phyloP scores from a whole-genome alignment of 35 echinoderm and acorn worm species.

The Lytechinus pictus region DNA sequence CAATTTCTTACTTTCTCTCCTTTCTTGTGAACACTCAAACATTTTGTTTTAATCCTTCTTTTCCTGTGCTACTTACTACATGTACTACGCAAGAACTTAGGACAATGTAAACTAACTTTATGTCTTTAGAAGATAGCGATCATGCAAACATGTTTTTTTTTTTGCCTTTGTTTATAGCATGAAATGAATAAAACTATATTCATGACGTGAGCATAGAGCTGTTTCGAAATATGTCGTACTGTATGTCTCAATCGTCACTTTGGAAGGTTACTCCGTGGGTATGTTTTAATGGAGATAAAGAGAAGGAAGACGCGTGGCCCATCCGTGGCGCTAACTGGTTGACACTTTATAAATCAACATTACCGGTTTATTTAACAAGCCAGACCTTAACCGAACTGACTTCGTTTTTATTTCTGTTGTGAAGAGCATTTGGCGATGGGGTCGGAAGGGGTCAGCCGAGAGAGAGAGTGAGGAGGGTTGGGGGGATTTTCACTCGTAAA shows the following conservation, averaged over 20 bases:
- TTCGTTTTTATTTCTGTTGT: background rate
- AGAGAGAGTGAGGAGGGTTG: background rate
- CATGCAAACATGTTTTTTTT: background rate
- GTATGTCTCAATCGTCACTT: constrained; percentile 23
- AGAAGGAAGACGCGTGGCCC: constrained; percentile 32
- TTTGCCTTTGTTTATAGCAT: too few species aligned
- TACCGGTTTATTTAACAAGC: constrained; percentile 34
- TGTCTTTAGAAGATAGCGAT: background rate
- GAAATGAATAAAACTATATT: background rate
- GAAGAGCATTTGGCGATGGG: background rate
- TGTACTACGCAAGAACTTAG: too few species aligned
- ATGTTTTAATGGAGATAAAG: background rate
- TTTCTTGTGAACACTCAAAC: too few species aligned
- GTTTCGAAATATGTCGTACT: background rate
- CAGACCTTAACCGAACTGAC: background rate
- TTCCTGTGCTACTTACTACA: too few species aligned
- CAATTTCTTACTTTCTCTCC: too few species aligned
- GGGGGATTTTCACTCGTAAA: background rate
- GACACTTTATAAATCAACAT: constrained; percentile 28
- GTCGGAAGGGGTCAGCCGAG: background rate
- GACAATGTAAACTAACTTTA: background rate
- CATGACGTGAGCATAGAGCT: background rate
- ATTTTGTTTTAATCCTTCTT: too few species aligned
- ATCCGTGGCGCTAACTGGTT: constrained; percentile 26
- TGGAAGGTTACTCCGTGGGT: background rate